A percentile compares a stretch with the other conserved stretches of the same genome.
phyloP scores from a whole-genome alignment of 2,797 vertebrate species.

The Champsocephalus gunnari region DNA sequence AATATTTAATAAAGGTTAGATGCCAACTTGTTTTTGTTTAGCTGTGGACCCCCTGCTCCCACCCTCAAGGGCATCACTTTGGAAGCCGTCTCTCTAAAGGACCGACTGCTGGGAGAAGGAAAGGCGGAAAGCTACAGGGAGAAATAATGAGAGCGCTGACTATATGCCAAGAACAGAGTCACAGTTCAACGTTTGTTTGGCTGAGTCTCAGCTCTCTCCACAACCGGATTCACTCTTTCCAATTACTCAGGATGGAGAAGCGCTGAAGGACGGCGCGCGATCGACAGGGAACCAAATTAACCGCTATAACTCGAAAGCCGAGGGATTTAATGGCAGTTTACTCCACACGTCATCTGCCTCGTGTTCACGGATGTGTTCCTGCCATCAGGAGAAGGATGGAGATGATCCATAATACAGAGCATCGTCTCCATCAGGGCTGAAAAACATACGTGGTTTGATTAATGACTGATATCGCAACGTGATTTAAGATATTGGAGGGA shows the following conservation, averaged over 20 bases:
- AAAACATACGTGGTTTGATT: too few relatives aligned
- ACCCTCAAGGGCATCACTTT: constrained; percentile 22
- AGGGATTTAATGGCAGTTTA: constrained; percentile 34
- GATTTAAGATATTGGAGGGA: too few relatives aligned
- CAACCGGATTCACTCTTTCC: constrained; percentile 58
- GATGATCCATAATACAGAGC: too few relatives aligned
- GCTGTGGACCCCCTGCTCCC: background rate
- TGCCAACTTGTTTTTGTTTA: constrained; percentile 9
- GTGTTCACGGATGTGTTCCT: background rate
- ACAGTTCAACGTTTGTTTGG: constrained; percentile 69
- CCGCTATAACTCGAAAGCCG: constrained; percentile 30
- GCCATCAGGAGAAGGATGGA: constrained; percentile 14
- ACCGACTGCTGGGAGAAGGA: constrained; percentile 14
- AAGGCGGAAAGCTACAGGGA: constrained; percentile 36
- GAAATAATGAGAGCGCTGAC: constrained; percentile 60
- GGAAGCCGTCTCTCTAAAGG: constrained; percentile 20
- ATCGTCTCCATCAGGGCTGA: constrained; percentile 1
- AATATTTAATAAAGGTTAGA: too few relatives aligned
- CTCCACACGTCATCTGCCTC: constrained; percentile 27
- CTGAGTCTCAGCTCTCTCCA: constrained; percentile 64
- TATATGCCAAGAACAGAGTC: constrained; percentile 60
- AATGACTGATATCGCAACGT: too few relatives aligned
- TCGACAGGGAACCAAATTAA: constrained; percentile 36
- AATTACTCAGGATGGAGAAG: constrained; percentile 57
- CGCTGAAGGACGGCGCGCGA: constrained; percentile 42